phyloP scores from a whole-genome alignment of 2,888 invertebrate species.

The Pasiphila rectangulata region DNA sequence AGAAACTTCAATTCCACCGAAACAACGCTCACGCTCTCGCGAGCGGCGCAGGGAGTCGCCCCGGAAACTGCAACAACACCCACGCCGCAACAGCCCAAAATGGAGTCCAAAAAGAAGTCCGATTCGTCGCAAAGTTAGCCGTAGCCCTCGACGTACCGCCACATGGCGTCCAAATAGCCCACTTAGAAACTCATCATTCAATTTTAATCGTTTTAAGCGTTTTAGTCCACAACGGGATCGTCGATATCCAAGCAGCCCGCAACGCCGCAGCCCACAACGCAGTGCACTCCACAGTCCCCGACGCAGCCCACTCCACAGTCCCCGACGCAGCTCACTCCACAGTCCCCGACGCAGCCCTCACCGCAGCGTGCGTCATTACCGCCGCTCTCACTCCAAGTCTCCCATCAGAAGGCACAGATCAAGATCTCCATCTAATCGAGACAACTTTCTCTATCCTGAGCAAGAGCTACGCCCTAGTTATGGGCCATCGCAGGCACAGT shows the following conservation, averaged over 20 bases:
- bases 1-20: not conserved
- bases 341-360: constrained; percentile 32
- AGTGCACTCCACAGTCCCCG: constrained; percentile 30
- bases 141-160: constrained; percentile 9
- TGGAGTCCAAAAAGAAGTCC: constrained; percentile 34
- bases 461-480: constrained; percentile 14
- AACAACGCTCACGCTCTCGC: constrained; percentile 19
- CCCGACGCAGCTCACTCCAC: constrained; percentile 30
- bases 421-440: constrained; percentile 26
- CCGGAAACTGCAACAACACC: constrained; percentile 16
- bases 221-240: constrained; percentile 29
- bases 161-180: constrained; percentile 27
- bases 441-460: constrained; percentile 31
- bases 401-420: constrained; percentile 33
- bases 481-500: constrained; percentile 17
- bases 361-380: constrained; percentile 27
- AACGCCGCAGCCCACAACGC: constrained; percentile 28
- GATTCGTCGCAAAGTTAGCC: constrained; percentile 16
- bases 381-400: constrained; percentile 34
- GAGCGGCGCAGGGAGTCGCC: constrained; percentile 25
- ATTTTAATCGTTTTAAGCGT: constrained; percentile 15
- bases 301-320: constrained; percentile 35
- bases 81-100: constrained; percentile 16
- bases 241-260: constrained; percentile 6
- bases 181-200: not conserved